Base-by-base conservation (phyloP, 2,888 invertebrate species). In the Hartigia nigra region DNA sequence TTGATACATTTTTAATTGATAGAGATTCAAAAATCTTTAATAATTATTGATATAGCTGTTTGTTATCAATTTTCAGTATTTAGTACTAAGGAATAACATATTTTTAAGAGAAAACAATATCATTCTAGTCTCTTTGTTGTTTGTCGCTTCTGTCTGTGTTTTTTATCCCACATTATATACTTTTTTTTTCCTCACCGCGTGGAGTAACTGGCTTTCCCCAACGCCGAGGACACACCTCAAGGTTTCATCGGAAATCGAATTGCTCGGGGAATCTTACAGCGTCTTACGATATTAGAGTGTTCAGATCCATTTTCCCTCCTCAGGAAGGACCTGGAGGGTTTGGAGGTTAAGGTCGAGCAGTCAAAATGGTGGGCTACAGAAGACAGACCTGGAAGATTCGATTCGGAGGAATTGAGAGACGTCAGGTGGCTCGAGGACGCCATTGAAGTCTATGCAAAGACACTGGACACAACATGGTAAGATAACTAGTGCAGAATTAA, bases 341-440 rank as follows among this genome's bases (percentile, higher is more conserved):
- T 91, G 23, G 86, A 88, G 77, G 80, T 37, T 2, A 86, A 84
- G 79, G 87, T 90, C 3, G 86, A 88, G 76, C 88, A 87, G 37
- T 91, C 90, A 0, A 87, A 84, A 77, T 89, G 86, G 86, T 90
- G 90, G 90, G 39, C 79, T 11, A 82, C 80, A 9, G 82, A 85
- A 35, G 84, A 85, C 12, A 84, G 81, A 12, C 70, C 14, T 9
- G 86, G 83, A 12, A 86, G 85, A 77, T 90, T 84, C 80, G 87
- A 90, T 74, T 78, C 85, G 31, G 88, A 90, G 76, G 88, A 88
- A 39, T 77, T 90, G 70, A 82, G 88, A 74, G 90, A 89, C 32
- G 86, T 89, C 3, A 84, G 89, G 72, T 91, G 90, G 90, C 83
- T 91, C 76, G 85, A 90, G 76, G 84, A 87, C 77, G 90, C 90